Evolutionary conservation across 2,797 vertebrate species (phyloP), one percentile per base, ranked within the genome.

Genomic region (Acipenser ruthenus): DNA sequence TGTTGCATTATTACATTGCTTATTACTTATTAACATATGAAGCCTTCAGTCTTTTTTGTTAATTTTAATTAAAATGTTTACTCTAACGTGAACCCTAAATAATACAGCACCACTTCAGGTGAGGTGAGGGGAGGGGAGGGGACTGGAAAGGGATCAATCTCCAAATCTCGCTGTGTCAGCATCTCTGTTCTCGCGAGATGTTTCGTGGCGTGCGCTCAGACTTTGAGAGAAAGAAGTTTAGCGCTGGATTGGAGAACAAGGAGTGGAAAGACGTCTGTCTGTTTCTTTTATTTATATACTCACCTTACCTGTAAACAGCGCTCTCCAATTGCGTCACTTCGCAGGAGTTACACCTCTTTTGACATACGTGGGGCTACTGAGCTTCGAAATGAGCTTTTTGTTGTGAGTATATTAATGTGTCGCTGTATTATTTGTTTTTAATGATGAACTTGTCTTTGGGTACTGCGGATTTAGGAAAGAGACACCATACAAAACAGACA

Each of bases 151-250:
- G 12, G 6, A 58, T n/a, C 12, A 18, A 56, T 12, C 55, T 58
- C 55, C 12, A 2, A 58, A 1, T 58, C 55, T 58, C 55, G 55
- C 55, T 7, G 6, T 58, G 55, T 58, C 55, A 58, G 55, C 55
- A 58, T 10, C 49, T 37, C 8, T 49, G 53, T 55, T 63, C 70
- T 72, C 77, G 77, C 77, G 74, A 73, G 69, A 71, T 11, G 7
- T 62, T 10, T 1, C 6, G 23, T 1, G 49, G 15, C 12, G 11
- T 48, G 8, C 18, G 8, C 12, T 66, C 63, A 62, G 69, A 77
- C 69, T 74, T 73, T 62, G 67, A 59, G 68, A 71, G 72, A 67
- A 63, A 58, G 23, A 68, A 63, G 50, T 61, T 48, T 65, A 8
- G 12, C 58, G 37, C 12, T 13, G 6, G 64, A 18, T 60, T 60